Base-by-base conservation (phyloP, 2,113 vertebrate genomes). In the Lasiurus cinereus region DNA sequence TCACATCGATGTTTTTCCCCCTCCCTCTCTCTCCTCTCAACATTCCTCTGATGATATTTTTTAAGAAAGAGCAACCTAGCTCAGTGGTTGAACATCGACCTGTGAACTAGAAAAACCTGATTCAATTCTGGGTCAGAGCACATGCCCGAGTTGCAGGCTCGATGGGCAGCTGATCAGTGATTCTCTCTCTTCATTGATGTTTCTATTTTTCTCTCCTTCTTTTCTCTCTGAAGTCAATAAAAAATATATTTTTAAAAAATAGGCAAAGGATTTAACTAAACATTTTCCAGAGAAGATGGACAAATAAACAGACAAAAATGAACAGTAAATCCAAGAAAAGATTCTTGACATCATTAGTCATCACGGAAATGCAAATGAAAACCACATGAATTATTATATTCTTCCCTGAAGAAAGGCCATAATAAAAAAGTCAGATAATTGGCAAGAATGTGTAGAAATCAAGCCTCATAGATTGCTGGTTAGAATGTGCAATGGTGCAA, bases 341-440 rank as follows among this genome's bases (percentile, higher is more conserved):
- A 70, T 72, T 56, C 36, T 62, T 76, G 22, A 69, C 22, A 36
- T 36, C 31, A 59, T 73, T 82, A 80, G 31, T 59, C 43, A 87
- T 29, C 33, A 29, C 72, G 46, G 59, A 77, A 82, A 83, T 72
- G 12, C 19, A 90, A 92, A 90, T 66, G 62, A 77, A 90, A 93
- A 86, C 62, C 5, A 54, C 69, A 83, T 39, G 56, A 73, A 67
- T 85, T 76, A 76, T 73, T 22, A 82, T 11, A 59, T 66, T 27
- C 62, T 54, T 62, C 36, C 46, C 82, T 39, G 21, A 83, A 82
- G 24, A 16, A 96, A 31, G 31, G 19, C 10, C 31, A 11, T 62
- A 83, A 82, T 76, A 59, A 70, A 52, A 59, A 73, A 50, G 21
- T 66, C 15, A 56, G 36, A 64, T 19, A 83, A 48, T 29, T 87